Conservation (phyloP, 64 coral and sea anemone genomes). For the Pocillopora verrucosa region DNA sequence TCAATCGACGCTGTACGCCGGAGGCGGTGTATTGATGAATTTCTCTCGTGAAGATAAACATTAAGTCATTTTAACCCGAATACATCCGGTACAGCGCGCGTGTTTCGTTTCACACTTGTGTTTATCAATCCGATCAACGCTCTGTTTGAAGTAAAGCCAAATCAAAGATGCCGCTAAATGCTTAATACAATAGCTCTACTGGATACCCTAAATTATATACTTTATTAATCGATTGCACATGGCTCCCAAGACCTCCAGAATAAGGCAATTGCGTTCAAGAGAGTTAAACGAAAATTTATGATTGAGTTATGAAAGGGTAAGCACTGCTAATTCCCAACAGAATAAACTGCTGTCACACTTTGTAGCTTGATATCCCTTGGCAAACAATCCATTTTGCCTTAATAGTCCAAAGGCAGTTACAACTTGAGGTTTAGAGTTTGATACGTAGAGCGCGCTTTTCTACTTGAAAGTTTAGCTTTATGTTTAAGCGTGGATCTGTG, state of each 20-base stretch:
- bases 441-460: neutral
- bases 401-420: neutral
- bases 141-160: slow-evolving; percentile 50
- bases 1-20: neutral
- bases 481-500: too few relatives aligned
- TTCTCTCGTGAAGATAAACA: slow-evolving; percentile 52
- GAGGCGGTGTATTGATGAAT: slow-evolving; percentile 33
- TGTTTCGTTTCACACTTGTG: slow-evolving; percentile 51
- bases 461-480: neutral
- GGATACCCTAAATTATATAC: slow-evolving; percentile 36
- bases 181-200: slow-evolving; percentile 26
- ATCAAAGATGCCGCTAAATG: slow-evolving; percentile 83
- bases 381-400: slow-evolving; percentile 12
- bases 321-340: neutral
- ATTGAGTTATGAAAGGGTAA: too few relatives aligned
- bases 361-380: neutral
- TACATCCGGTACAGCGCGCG: neutral
- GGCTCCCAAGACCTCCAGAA: neutral
- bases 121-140: slow-evolving; percentile 64
- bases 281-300: too few relatives aligned
- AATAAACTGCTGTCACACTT: neutral
- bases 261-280: neutral
- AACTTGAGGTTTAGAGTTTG: slow-evolving; percentile 2
- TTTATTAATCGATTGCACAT: slow-evolving; percentile 53
- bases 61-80: slow-evolving; percentile 43